Conservation (phyloP, 2,113 vertebrate genomes). For the Shinisaurus crocodilurus region DNA sequence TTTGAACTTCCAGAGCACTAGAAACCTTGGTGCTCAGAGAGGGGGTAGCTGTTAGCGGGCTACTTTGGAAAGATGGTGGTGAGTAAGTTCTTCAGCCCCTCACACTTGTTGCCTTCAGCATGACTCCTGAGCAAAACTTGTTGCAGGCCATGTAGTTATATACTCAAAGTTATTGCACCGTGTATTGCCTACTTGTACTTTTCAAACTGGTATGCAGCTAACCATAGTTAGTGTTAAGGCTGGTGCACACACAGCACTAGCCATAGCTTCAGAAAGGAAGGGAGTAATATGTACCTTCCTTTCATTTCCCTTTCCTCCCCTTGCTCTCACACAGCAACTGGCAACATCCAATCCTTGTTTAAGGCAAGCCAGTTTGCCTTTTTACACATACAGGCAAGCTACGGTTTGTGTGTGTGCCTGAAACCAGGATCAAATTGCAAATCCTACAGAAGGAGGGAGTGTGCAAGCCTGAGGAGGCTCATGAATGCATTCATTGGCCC, state of each 20-base stretch:
- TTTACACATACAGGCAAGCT: neutral
- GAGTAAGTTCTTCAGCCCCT: too few species aligned
- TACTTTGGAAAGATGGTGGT: too few species aligned
- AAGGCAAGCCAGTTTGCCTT: neutral
- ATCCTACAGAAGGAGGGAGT: neutral
- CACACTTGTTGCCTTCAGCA: too few species aligned
- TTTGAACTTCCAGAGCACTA: neutral
- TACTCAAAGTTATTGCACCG: neutral
- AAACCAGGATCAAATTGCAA: neutral
- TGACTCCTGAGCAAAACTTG: too few species aligned
- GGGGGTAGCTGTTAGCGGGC: too few species aligned
- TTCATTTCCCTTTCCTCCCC: too few species aligned
- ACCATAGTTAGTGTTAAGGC: neutral
- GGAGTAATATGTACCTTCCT: neutral
- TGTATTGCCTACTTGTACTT: neutral
- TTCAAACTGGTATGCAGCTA: neutral
- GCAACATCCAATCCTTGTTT: neutral
- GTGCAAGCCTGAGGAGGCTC: too few species aligned
- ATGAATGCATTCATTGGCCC: too few species aligned
- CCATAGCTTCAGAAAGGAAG: neutral
- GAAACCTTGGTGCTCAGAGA: neutral
- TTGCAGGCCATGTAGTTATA: neutral
- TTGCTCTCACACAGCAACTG: too few species aligned
- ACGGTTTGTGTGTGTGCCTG: neutral
- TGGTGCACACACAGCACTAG: neutral